Percentiles rank a stretch among this genome's conserved stretches.
These are phyloP conservation scores for Sternarchorhynchus goeldii DNA, from an alignment of 2,797 vertebrate genomes.

Conservation along the genomic window DNA sequence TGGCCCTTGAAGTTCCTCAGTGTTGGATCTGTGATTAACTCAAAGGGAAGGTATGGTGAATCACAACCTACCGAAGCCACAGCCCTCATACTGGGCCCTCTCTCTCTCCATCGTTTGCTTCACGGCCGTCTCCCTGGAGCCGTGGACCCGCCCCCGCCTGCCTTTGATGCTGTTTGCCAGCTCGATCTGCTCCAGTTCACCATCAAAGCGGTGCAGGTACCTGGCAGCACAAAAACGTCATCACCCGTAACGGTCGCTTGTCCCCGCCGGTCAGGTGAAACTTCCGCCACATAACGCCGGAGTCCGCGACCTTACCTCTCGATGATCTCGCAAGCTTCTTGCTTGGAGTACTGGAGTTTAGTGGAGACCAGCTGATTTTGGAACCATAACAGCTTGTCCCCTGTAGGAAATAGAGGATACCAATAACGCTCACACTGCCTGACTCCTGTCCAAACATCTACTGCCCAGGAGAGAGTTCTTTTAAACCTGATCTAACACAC, in stretches of 20 bases:
- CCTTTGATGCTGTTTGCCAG: constrained; percentile 90
- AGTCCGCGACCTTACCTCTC: constrained; percentile 77
- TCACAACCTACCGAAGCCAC: constrained; percentile 82
- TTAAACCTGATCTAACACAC: too few relatives aligned
- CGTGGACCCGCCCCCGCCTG: constrained; percentile 88
- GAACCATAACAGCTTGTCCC: constrained; percentile 95
- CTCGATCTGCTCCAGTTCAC: constrained; percentile 93
- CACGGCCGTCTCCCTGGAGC: constrained; percentile 84
- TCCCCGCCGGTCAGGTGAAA: too few relatives aligned
- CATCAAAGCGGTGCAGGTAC: constrained; percentile 87
- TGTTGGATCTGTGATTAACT: not conserved
- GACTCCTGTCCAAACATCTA: too few relatives aligned
- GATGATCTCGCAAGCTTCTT: constrained; percentile 85
- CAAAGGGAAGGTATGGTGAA: not conserved
- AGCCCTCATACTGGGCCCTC: constrained; percentile 78
- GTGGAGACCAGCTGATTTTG: constrained; percentile 83
- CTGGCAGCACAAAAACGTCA: constrained; percentile 63
- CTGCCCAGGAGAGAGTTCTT: too few relatives aligned
- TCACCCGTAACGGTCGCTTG: not conserved
- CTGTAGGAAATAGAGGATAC: constrained; percentile 62
- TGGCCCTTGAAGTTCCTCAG: too few relatives aligned
- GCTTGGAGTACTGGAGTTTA: constrained; percentile 82
- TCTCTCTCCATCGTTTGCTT: constrained; percentile 90
- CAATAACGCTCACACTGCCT: not conserved
- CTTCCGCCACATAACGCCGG: not conserved